phyloP scores from a whole-genome alignment of 2,888 invertebrate genomes.

The Leucoptera coffeella region DNA sequence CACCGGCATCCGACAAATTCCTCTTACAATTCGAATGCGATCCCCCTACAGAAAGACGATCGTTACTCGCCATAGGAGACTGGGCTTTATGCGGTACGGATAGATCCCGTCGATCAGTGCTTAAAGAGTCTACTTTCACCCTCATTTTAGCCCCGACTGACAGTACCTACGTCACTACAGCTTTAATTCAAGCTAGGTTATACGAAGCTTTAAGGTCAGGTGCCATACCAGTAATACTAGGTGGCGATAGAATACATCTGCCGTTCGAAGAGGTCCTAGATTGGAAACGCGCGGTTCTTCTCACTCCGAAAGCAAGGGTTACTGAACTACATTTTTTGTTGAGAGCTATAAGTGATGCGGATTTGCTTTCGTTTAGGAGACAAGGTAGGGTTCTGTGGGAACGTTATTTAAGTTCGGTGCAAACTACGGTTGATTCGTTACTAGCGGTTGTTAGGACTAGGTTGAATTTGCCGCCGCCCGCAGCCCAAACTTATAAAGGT shows the following conservation, averaged over 20 bases:
- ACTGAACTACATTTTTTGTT: constrained; percentile 89
- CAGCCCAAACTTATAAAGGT: constrained; percentile 65
- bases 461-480: constrained; percentile 78
- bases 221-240: constrained; percentile 83
- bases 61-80: constrained; percentile 57
- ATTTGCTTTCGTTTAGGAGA: constrained; percentile 74
- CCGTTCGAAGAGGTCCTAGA: constrained; percentile 82
- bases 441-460: constrained; percentile 77
- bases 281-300: constrained; percentile 64
- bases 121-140: constrained; percentile 80
- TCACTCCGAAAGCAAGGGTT: constrained; percentile 70
- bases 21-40: constrained; percentile 78
- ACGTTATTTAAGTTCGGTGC: constrained; percentile 82
- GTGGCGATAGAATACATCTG: constrained; percentile 68
- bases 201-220: constrained; percentile 86
- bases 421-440: constrained; percentile 76
- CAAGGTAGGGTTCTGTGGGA: constrained; percentile 90
- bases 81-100: constrained; percentile 86
- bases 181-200: constrained; percentile 69
- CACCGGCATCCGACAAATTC: constrained; percentile 66
- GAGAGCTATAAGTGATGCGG: constrained; percentile 79
- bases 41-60: constrained; percentile 66
- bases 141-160: constrained; percentile 76
- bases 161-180: constrained; percentile 62
- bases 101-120: constrained; percentile 63